Evolutionary conservation across 2,888 invertebrate genomes (phyloP).

Genomic region (Calameuta idolon): DNA sequence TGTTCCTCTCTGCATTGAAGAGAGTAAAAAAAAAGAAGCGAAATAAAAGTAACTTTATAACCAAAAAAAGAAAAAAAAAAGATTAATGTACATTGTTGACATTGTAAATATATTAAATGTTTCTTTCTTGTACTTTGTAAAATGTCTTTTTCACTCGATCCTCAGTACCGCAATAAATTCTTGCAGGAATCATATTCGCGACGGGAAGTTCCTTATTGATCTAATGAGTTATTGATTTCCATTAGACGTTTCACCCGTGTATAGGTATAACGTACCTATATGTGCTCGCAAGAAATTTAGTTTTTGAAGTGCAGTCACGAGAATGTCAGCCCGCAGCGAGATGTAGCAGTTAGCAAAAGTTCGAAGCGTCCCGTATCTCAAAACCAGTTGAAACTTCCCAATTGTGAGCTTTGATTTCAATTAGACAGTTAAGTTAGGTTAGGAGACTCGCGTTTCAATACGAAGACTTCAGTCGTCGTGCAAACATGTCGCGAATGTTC

Average conservation of each 20-base stretch:
- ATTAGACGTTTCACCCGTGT: not conserved
- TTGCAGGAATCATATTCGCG: not conserved
- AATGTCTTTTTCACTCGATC: not conserved
- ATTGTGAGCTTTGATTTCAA: conserved; percentile 59
- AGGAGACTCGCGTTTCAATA: conserved; percentile 47
- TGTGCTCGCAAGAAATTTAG: not conserved
- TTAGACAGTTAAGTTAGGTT: conserved; percentile 59
- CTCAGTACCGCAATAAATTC: not conserved
- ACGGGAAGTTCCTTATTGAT: not conserved
- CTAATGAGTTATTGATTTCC: not conserved
- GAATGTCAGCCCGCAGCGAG: not conserved
- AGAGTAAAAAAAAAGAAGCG: conserved; percentile 5
- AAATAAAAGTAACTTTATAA: conserved; percentile 17
- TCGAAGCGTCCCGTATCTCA: conserved; percentile 3
- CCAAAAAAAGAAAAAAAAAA: conserved; percentile 15
- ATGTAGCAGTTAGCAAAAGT: not conserved
- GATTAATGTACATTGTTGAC: conserved; percentile 38
- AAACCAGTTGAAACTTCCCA: conserved; percentile 56
- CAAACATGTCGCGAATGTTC: not conserved
- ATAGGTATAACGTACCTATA: not conserved
- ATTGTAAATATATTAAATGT: conserved; percentile 41
- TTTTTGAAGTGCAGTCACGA: not conserved
- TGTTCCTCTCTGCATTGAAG: not conserved
- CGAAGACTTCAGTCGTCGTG: conserved; percentile 41
- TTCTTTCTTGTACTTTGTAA: conserved; percentile 52